Conservation (phyloP, 2,113 vertebrate genomes). For the Siphamia tubifer region DNA sequence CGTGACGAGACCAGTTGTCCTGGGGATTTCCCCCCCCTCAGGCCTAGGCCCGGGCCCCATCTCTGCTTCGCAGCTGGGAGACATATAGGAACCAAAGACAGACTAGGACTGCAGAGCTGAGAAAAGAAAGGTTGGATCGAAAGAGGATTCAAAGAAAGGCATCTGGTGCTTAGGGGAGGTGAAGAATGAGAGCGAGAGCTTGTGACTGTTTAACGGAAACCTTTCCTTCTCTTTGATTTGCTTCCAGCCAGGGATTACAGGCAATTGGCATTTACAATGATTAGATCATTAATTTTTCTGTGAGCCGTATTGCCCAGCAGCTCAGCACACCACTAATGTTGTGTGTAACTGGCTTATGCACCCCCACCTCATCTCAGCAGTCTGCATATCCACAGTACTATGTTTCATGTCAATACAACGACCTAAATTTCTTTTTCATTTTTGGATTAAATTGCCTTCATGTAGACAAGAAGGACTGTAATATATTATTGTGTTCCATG, state of each 20-base stretch:
- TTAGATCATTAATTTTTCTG: slow-evolving; percentile 75
- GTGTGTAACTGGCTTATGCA: slow-evolving; percentile 24
- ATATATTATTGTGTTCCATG: no score
- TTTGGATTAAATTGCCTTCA: no score
- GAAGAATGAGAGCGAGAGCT: slow-evolving; percentile 71
- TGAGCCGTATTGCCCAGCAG: slow-evolving; percentile 50
- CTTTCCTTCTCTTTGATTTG: slow-evolving; percentile 82
- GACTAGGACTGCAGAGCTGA: slow-evolving; percentile 54
- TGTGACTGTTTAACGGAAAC: slow-evolving; percentile 85
- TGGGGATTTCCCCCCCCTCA: slow-evolving; percentile 86
- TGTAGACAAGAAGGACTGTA: no score
- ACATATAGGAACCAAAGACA: slow-evolving; percentile 60
- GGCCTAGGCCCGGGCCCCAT: slow-evolving; percentile 79
- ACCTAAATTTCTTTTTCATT: slow-evolving; percentile 7
- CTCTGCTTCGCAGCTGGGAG: slow-evolving; percentile 91
- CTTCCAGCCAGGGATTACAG: slow-evolving; percentile 81
- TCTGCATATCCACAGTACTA: background rate
- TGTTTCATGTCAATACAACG: background rate
- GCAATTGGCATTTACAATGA: slow-evolving; percentile 81
- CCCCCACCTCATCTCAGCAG: slow-evolving; percentile 6
- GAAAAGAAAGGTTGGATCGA: slow-evolving; percentile 62
- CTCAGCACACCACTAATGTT: slow-evolving; percentile 40
- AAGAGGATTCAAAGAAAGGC: slow-evolving; percentile 86
- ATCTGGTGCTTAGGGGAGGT: slow-evolving; percentile 87
- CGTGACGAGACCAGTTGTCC: slow-evolving; percentile 99